Evolutionary conservation across 2,888 invertebrate species (phyloP), one percentile per base, ranked within the genome.

Genomic region (Orthosia incerta): DNA sequence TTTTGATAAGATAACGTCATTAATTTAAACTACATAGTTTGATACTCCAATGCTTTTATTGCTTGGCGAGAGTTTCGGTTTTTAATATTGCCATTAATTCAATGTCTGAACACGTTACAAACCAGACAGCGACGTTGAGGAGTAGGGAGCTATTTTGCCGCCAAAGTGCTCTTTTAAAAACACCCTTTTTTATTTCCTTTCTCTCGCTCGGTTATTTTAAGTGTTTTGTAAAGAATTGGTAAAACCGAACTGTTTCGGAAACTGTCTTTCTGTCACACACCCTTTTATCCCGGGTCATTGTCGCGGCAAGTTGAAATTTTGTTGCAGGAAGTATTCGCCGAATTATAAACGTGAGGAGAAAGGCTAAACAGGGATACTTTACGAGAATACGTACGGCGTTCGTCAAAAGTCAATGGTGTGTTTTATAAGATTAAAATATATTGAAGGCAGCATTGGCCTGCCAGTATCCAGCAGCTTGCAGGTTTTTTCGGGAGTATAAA

Each of bases 151-250:
- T 20, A 60, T 61, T 56, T 51, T 50, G 7, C 39, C 56, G 50
- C 48, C 51, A 74, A 80, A 77, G 31, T 61, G 55, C 51, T 80
- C 56, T 66, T 80, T 77, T 74, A 53, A 57, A 53, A 77, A 48
- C 26, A 11, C 50, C 79, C 50, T 31, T 55, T 56, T 80, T 80
- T 74, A 56, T 20, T 74, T 53, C 46, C 18, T 74, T 61, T 51
- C 60, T 56, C 62, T 65, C 46, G 20, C 80, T 74, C 61, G 75
- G 66, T 74, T 74, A 74, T 79, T 72, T 76, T 80, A 74, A 66
- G 76, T 77, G 80, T 77, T 74, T 80, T 65, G 80, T 79, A 55
- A 76, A 72, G 73, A 79, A 71, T 71, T 62, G 79, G 53, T 60
- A 62, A 48, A 66, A 80, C 61, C 55, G 51, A 80, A 77, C 75